A percentile compares a stretch with the other conserved stretches of the same genome.
Conservation (phyloP, 92 coral and sea anemone species). For the Isaurus tuberculatus region DNA sequence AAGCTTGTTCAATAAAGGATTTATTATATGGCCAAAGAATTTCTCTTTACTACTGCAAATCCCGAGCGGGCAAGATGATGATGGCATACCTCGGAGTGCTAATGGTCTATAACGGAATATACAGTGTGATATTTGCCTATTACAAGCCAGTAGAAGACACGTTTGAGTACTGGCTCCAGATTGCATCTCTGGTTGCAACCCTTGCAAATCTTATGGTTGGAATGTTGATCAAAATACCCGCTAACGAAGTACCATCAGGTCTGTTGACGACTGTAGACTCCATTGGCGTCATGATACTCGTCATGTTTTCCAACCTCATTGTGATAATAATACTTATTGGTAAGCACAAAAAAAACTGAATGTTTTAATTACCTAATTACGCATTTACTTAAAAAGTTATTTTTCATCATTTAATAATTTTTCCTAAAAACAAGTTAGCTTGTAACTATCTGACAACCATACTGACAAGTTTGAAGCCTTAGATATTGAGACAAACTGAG, state of each 20-base stretch:
- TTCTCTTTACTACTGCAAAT: no score
- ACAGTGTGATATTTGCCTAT: constrained; percentile 61
- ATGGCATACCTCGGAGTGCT: constrained; percentile 60
- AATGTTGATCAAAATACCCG: constrained; percentile 68
- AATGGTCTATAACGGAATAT: constrained; percentile 56
- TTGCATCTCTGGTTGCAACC: constrained; percentile 57
- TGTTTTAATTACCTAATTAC: background rate
- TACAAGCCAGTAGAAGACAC: constrained; percentile 63
- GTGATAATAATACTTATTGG: constrained; percentile 16
- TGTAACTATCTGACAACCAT: no score
- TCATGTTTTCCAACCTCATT: constrained; percentile 7
- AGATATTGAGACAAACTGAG: no score
- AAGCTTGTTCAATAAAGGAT: no score
- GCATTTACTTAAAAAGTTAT: no score
- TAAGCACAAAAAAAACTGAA: background rate
- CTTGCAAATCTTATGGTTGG: constrained; percentile 65
- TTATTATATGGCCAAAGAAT: no score
- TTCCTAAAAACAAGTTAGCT: no score
- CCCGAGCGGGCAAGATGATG: no score
- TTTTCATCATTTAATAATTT: no score
- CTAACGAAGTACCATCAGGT: constrained; percentile 44
- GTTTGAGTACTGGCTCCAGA: constrained; percentile 73
- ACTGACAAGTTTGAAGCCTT: no score
- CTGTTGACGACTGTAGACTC: background rate
- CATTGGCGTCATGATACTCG: background rate